Conservation (phyloP, 2,888 invertebrate genomes). For the Gymnocheta viridis region DNA sequence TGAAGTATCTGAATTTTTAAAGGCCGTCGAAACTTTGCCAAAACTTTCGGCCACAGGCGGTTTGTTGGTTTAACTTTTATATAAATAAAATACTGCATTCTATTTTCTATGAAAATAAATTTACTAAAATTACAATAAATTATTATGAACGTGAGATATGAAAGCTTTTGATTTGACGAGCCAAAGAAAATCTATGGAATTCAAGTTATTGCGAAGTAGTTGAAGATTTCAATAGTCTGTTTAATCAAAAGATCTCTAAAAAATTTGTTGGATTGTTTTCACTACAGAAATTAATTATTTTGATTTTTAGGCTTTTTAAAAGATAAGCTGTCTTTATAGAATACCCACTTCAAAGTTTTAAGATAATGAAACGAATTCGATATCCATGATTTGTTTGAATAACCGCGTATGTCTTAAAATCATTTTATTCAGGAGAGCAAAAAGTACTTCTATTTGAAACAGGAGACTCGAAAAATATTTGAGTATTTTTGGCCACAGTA, state of each 20-base stretch:
- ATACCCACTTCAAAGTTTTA: no score
- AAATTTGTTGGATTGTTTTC: not conserved
- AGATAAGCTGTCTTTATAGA: no score
- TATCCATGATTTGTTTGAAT: no score
- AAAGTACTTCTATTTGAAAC: no score
- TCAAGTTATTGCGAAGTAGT: not conserved
- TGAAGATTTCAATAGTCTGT: not conserved
- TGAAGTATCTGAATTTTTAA: conserved; percentile 77
- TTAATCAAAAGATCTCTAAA: not conserved
- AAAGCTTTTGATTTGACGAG: not conserved
- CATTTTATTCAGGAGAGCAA: no score
- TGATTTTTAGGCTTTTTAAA: no score
- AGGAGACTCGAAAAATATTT: no score
- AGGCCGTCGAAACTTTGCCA: conserved; percentile 75
- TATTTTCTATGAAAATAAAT: not conserved
- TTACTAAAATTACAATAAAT: not conserved
- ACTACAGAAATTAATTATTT: no score
- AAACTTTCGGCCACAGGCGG: conserved; percentile 75
- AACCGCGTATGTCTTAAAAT: no score
- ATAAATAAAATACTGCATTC: not conserved
- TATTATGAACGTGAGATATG: not conserved
- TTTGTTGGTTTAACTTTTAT: conserved; percentile 73
- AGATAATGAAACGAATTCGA: no score
- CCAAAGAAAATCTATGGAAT: not conserved
- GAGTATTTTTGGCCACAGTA: no score